These are phyloP conservation scores for Tetramorium parvispinum DNA, from an alignment of 1,140 invertebrate species.

Conservation along the genomic window DNA sequence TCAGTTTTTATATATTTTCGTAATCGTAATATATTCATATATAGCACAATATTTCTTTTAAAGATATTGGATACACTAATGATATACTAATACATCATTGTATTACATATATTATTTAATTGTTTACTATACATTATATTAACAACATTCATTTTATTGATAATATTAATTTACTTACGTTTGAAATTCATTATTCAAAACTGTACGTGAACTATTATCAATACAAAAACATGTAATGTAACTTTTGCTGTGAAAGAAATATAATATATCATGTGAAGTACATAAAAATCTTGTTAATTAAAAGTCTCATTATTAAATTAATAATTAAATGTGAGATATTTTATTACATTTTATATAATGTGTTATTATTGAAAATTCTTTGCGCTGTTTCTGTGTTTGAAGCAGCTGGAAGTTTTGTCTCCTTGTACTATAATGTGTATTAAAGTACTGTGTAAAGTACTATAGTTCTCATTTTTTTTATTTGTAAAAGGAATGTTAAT, in stretches of 20 bases:
- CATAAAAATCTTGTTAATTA: neutral
- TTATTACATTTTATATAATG: neutral
- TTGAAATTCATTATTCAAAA: neutral
- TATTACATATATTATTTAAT: neutral
- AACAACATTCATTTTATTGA: neutral
- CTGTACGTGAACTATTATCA: neutral
- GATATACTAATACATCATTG: neutral
- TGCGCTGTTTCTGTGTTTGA: neutral
- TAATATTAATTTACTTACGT: neutral
- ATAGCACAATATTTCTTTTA: neutral
- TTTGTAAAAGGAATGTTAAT: neutral
- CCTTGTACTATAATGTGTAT: no score
- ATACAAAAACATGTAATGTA: neutral
- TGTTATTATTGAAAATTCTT: neutral
- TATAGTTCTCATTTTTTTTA: neutral
- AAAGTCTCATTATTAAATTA: neutral
- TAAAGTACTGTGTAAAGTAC: neutral
- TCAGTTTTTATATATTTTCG: neutral
- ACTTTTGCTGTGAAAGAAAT: neutral
- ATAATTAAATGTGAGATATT: neutral
- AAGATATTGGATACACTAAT: neutral
- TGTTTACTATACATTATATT: neutral
- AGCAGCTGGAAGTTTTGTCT: neutral
- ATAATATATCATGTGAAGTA: neutral
- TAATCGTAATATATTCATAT: neutral